These are phyloP conservation scores for Pomatorhinus ruficollis DNA, from an alignment of 2,113 vertebrate species.

Conservation along the genomic window DNA sequence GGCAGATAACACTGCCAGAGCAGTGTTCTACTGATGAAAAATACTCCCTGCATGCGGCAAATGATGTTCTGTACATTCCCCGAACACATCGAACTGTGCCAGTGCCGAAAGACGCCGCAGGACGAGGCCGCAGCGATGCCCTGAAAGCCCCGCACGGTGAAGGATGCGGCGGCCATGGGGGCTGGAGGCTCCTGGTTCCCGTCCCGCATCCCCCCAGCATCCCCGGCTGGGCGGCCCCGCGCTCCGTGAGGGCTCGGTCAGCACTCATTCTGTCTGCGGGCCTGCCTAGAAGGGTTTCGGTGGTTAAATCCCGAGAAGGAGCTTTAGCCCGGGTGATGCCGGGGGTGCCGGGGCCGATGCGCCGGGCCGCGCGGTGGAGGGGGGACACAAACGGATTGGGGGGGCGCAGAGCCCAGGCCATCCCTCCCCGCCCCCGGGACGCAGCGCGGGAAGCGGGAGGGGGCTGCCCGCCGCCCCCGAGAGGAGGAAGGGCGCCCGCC, in stretches of 20 bases:
- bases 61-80: accelerated
- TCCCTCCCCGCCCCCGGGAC: not conserved
- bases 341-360: not conserved
- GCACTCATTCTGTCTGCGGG: not conserved
- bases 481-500: not conserved
- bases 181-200: not conserved
- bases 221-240: accelerated
- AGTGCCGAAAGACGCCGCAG: accelerated
- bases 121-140: not conserved
- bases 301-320: not conserved
- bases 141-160: not conserved
- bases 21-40: not conserved
- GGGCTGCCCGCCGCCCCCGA: not conserved
- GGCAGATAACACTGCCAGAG: accelerated
- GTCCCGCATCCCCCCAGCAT: not conserved
- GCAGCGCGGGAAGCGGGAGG: not conserved
- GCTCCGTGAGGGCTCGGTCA: not conserved
- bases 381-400: not conserved
- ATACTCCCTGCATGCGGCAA: accelerated
- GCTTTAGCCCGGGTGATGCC: not conserved
- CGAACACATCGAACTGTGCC: accelerated
- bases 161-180: not conserved
- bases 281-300: not conserved
- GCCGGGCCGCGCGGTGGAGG: not conserved
- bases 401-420: not conserved